These are phyloP conservation scores for Anolis carolinensis DNA, from an alignment of 2,113 vertebrate species.

Conservation along the genomic window DNA sequence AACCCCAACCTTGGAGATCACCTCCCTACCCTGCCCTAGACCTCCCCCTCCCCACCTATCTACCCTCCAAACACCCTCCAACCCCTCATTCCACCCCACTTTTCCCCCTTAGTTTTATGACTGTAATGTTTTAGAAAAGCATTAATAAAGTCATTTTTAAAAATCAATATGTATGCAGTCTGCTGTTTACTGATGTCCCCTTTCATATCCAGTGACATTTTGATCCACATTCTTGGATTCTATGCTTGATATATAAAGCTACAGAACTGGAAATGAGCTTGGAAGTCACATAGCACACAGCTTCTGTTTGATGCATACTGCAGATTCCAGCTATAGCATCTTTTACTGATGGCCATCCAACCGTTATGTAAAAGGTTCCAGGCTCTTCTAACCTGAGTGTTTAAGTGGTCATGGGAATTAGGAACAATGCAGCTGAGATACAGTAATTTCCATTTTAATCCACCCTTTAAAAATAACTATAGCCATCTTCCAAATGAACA, in stretches of 20 bases:
- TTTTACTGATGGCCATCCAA: not conserved
- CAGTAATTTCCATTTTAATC: not conserved
- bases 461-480: not conserved
- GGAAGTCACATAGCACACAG: not conserved
- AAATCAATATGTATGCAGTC: not conserved
- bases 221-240: not conserved
- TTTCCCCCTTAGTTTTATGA: too few relatives aligned
- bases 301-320: not conserved
- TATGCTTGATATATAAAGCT: not conserved
- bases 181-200: not conserved
- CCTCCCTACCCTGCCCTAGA: too few relatives aligned
- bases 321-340: not conserved
- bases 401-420: not conserved
- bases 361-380: not conserved
- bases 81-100: too few relatives aligned
- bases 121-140: too few relatives aligned
- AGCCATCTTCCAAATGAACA: not conserved
- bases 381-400: not conserved
- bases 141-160: too few relatives aligned
- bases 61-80: too few relatives aligned
- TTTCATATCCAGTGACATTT: not conserved
- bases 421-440: not conserved
- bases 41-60: too few relatives aligned
- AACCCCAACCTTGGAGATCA: too few relatives aligned
- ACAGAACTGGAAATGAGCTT: not conserved